Base-by-base conservation (phyloP, 2,797 vertebrate species). In the Stomatorhinus walkeri region DNA sequence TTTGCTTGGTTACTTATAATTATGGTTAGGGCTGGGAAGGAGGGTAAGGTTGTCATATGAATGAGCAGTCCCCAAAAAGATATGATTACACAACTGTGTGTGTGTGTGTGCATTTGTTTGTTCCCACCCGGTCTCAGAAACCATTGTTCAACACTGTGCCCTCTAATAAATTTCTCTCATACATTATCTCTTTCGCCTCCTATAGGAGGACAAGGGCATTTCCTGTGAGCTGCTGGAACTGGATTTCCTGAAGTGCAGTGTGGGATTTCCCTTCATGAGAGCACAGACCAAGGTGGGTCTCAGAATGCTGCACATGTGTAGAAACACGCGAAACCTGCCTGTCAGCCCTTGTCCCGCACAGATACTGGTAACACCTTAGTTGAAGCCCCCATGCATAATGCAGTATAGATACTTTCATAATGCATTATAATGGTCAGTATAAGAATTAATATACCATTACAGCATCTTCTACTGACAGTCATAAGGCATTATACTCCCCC, bases 231-330 rank as follows among this genome's bases (percentile, higher is more conserved):
- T 99, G 90, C 92, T 98, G 89, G 97, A 98, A 91, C 94, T 96
- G 88, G 97, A 99, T 95, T 98, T 98, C 94, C 97, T 99, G 89
- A 98, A 96, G 91, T 99, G 98, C 95, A 98, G 97, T 4, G 97
- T 99, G 95, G 98, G 98, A 93, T 99, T 99, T 96, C 98, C 98
- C 88, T 99, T 99, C 95, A 99, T 99, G 98, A 97, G 97, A 94
- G 98, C 98, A 0, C 97, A 98, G 93, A 97, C 97, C 0, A 97
- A 95, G 98, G 98, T 99, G 96, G 91, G 16, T 54, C 87, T 87
- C 48, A 49, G 5, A 83, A 36, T 46, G n/a, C 40, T n/a, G 22
- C 40, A 84, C 32, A 85, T n/a, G 22, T 48, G 28, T 24, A 52
- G 4, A 68, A 40, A 32, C 24, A 14, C 14, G 1, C 16, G 5